phyloP scores from a whole-genome alignment of 2,797 vertebrate species.

The Varecia variegata region DNA sequence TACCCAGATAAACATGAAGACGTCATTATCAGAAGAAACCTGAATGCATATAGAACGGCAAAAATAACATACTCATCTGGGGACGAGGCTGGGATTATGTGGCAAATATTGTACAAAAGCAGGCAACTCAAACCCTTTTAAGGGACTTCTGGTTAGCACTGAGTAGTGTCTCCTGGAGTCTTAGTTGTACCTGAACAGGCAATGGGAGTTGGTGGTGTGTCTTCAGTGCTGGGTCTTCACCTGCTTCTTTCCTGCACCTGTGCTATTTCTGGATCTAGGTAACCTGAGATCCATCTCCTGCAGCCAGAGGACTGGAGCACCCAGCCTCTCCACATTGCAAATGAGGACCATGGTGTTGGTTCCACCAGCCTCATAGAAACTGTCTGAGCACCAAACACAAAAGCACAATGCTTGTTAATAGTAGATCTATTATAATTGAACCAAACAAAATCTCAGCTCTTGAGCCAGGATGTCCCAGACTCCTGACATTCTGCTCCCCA shows the following conservation, averaged over 20 bases:
- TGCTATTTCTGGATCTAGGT: not conserved
- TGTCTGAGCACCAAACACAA: not conserved
- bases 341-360: not conserved
- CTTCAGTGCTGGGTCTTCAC: not conserved
- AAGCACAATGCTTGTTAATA: not conserved
- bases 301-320: too few species aligned
- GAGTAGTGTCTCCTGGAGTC: not conserved
- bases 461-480: not conserved
- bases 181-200: not conserved
- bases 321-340: not conserved
- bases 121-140: not conserved
- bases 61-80: not conserved
- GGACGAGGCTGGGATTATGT: not conserved
- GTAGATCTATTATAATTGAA: not conserved
- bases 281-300: not conserved
- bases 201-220: not conserved
- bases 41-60: not conserved
- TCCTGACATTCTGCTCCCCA: not conserved
- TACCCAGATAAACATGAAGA: not conserved
- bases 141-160: fast-evolving
- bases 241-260: not conserved
- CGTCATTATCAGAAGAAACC: not conserved
- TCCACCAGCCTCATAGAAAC: not conserved
- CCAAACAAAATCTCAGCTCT: not conserved
- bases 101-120: not conserved